phyloP scores from a whole-genome alignment of 2,797 vertebrate genomes.

The Gallinago nigripennis region DNA sequence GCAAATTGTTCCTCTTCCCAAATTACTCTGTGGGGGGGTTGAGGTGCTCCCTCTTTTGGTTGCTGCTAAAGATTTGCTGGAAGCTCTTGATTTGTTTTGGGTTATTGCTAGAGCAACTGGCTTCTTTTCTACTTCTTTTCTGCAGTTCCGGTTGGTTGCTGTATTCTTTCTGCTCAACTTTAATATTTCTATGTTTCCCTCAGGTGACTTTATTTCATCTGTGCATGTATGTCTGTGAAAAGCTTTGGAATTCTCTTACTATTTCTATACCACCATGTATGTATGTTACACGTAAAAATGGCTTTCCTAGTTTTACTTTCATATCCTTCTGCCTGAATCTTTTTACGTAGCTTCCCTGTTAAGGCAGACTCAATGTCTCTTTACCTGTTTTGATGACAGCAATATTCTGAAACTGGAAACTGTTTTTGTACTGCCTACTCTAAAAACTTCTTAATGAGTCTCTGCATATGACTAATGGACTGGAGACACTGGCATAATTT shows the following conservation, averaged over 20 bases:
- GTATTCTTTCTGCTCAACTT: constrained; percentile 14
- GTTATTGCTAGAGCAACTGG: background rate
- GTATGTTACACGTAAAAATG: background rate
- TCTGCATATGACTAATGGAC: background rate
- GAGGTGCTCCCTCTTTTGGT: background rate
- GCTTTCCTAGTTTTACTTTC: background rate
- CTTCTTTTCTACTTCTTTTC: background rate
- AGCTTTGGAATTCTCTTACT: constrained; percentile 30
- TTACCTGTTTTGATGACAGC: background rate
- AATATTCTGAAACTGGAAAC: background rate
- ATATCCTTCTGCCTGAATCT: background rate
- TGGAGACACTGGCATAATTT: background rate
- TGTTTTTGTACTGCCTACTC: background rate
- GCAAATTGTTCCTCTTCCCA: background rate
- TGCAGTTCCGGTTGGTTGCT: background rate
- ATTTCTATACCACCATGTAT: background rate
- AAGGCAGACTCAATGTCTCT: background rate
- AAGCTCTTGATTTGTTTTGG: background rate
- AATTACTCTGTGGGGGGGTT: rapidly evolving
- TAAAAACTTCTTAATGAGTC: background rate
- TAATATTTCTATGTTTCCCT: constrained; percentile 9
- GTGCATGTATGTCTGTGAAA: constrained; percentile 32
- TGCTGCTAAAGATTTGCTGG: background rate
- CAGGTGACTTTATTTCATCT: constrained; percentile 36
- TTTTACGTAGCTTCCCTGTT: background rate